phyloP scores from a whole-genome alignment of 2,888 invertebrate genomes.

The Meghimatium bilineatum region DNA sequence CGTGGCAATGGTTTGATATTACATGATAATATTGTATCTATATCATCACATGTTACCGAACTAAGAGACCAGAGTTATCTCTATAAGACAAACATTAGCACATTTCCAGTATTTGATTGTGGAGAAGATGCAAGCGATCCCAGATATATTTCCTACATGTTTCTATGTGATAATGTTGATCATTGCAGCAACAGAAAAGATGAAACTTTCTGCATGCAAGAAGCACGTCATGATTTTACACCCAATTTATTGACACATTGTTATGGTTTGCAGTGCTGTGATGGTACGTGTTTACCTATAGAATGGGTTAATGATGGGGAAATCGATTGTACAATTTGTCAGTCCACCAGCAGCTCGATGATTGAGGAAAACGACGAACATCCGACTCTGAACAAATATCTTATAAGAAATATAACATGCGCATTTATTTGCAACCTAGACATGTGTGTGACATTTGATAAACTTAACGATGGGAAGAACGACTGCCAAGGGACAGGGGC shows the following conservation, averaged over 20 bases:
- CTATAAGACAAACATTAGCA: no score
- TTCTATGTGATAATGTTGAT: constrained; percentile 6
- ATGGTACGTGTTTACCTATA: not conserved
- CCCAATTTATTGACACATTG: not conserved
- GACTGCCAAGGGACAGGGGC: not conserved
- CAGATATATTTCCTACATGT: constrained; percentile 3
- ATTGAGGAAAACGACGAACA: not conserved
- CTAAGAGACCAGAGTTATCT: not conserved
- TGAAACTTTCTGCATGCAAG: not conserved
- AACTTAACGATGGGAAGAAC: not conserved
- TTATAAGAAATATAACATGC: not conserved
- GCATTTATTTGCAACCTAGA: not conserved
- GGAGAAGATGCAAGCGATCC: not conserved
- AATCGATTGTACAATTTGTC: not conserved
- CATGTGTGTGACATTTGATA: not conserved
- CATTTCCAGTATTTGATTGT: not conserved
- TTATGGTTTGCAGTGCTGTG: not conserved
- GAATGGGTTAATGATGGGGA: not conserved
- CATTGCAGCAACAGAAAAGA: constrained; percentile 11
- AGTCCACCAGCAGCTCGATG: not conserved
- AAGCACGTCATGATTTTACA: not conserved
- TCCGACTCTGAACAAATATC: not conserved
- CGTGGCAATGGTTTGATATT: not conserved
- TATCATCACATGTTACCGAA: not conserved
- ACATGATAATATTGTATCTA: not conserved